Base-by-base conservation (phyloP, 1,140 invertebrate species). In the Hycleus cichorii region DNA sequence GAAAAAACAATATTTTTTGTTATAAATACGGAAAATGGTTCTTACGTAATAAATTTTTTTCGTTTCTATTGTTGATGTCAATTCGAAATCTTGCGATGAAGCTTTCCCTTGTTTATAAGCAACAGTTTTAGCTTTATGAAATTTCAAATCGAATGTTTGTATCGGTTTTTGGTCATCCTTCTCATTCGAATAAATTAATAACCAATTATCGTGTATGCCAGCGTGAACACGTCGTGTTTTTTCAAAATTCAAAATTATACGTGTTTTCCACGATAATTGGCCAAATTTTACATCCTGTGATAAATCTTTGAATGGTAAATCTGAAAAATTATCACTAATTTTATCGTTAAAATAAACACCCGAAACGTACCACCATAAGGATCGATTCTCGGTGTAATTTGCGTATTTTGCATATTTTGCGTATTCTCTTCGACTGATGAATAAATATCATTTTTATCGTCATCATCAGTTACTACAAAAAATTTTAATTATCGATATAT, bases 151-250 rank as follows among this genome's bases (percentile, higher is more conserved):
- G 26, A 64, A 58, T 7, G 58, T 52, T 39, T 47, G 56, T 3
- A 58, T 39, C n/a, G 62, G 62, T 56, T 66, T 64, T 9, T 32
- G 26, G 40, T 60, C n/a, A n/a, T n/a, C 59, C 49, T 58, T 62
- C 45, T 60, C 52, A n/a, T 12, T 45, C 2, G 27, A 52, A 56
- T 66, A 66, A 39, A 66, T 40, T 1, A 66, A 32, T 8, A 66
- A 39, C 59, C 63, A 64, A 10, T 48, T 45, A 8, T 62, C 50
- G 8, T 58, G 49, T 27, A 66, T 43, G 50, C 50, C 54, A 10
- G 46, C 64, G 24, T 49, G 63, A 44, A 64, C 39, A 18, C 57
- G 50, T 51, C 49, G 52, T 32, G 45, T 57, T 50, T 53, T 49
- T 51, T 64, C 57, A 44, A 64, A 57, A 18, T 42, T 59, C 12